Percentiles rank a stretch among this genome's conserved stretches.
Conservation (phyloP, 2,888 invertebrate genomes). For the Gibbula magus region DNA sequence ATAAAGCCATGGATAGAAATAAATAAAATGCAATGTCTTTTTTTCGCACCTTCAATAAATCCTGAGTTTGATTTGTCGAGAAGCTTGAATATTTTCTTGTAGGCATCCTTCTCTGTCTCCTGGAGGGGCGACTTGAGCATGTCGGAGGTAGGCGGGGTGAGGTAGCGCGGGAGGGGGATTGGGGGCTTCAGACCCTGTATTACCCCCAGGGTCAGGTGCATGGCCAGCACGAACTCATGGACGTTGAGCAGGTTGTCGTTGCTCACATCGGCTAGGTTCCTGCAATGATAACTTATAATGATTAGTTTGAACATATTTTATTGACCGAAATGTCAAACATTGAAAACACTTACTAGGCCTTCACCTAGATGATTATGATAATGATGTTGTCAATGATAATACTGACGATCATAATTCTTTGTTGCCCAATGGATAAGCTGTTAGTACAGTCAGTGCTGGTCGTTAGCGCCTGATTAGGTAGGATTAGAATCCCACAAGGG, state of each 20-base stretch:
- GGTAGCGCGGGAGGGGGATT: constrained; percentile 82
- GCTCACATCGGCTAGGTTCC: constrained; percentile 72
- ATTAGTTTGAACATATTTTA: no score
- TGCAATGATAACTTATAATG: constrained; percentile 40
- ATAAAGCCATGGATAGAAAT: no score
- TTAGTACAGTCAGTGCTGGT: no score
- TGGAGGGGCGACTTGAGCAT: constrained; percentile 48
- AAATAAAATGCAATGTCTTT: no score
- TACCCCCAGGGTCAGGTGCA: constrained; percentile 79
- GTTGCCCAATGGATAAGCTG: no score
- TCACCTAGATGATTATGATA: no score
- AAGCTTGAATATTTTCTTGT: constrained; percentile 60
- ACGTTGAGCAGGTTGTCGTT: constrained; percentile 72
- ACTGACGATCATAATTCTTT: no score
- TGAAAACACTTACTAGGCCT: no score
- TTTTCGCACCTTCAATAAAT: constrained; percentile 52
- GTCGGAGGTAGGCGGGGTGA: constrained; percentile 46
- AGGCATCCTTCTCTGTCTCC: constrained; percentile 56
- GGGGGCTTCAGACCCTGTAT: constrained; percentile 92
- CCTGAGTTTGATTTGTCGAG: constrained; percentile 50
- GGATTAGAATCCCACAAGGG: no score
- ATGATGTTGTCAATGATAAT: no score
- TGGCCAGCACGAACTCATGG: constrained; percentile 71
- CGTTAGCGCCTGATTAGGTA: no score
- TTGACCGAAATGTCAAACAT: no score